Base-by-base conservation (phyloP, 53 echinoderm and acorn worm species). In the Hippasteria phrygiana region DNA sequence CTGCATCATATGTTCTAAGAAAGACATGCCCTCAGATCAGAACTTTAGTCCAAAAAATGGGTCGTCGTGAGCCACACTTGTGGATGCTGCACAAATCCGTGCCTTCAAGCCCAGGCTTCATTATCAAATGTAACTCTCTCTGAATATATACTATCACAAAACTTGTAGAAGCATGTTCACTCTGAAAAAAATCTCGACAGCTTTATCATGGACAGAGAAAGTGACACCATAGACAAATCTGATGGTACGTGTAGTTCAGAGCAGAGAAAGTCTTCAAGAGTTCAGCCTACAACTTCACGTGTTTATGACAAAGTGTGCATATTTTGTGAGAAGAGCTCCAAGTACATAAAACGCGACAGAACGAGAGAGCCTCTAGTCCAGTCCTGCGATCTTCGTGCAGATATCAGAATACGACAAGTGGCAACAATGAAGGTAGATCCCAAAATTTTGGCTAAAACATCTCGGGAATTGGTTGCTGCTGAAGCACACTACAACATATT, bases 401-500 rank as follows among this genome's bases (percentile, higher is more conserved):
- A 89, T 35, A 37, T 40, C n/a, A 92, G 22, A 67, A 48, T 92
- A 8, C 26, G 83, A 9, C 40, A 88, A 34, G 55, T 17, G 4
- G 92, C 92, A 29, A 43, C 36, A 47, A 62, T 22, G 86, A 89
- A 89, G 40, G 16, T 82, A 16, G 92, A 92, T 71, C 65, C 72
- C 5, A 73, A 35, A 56, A 92, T 92, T n/a, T 33, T 88, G 8
- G 89, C 92, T 18, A 10, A 88, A 1, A 41, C 50, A 14, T 45
- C 43, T 8, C 22, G 83, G 7, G 88, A 92, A 22, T 26, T 92
- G 11, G 88, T 92, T 9, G 88, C 88, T 69, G 88, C 88, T 40
- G 88, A 92, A 62, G 92, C 33, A 28, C 88, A 82, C 26, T 92
- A 88, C 83, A 88, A 91, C 50, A 78, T 24, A 38, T 48, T 80